These are phyloP conservation scores for Enteromius fasciolatus DNA, from an alignment of 2,797 vertebrate genomes.

Conservation along the genomic window DNA sequence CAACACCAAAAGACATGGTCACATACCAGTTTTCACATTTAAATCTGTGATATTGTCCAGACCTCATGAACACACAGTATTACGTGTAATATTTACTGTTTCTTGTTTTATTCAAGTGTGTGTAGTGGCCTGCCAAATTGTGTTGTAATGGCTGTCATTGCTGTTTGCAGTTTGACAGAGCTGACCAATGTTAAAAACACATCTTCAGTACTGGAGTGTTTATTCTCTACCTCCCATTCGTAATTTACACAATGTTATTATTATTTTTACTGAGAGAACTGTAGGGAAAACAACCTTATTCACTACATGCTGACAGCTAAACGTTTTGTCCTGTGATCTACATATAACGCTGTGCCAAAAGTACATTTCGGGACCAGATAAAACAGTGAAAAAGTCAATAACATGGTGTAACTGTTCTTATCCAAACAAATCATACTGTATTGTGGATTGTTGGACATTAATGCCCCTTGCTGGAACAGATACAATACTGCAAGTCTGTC, in stretches of 20 bases:
- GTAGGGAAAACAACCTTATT: neutral
- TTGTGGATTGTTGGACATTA: slow-evolving; percentile 66
- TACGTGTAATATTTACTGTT: neutral
- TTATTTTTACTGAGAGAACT: neutral
- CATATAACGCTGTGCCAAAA: neutral
- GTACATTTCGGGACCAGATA: neutral
- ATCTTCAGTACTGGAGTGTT: neutral
- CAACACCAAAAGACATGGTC: neutral
- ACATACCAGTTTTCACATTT: neutral
- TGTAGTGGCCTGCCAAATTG: slow-evolving; percentile 7
- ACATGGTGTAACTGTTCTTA: neutral
- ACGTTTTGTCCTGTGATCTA: neutral
- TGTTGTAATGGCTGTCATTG: slow-evolving; percentile 3
- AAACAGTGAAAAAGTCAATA: neutral
- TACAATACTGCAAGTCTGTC: slow-evolving; percentile 69
- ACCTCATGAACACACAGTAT: neutral
- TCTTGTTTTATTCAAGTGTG: neutral
- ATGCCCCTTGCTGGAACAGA: slow-evolving; percentile 75
- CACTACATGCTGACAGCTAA: neutral
- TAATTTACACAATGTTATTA: neutral
- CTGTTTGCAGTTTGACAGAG: neutral
- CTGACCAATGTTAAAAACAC: slow-evolving; percentile 1
- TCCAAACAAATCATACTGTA: slow-evolving; percentile 1
- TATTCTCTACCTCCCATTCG: neutral
- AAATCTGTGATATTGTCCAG: neutral